Percentiles rank a stretch among this genome's conserved stretches.
Evolutionary conservation across 2,888 invertebrate genomes (phyloP).

Genomic region (Drosophila subsilvestris): DNA sequence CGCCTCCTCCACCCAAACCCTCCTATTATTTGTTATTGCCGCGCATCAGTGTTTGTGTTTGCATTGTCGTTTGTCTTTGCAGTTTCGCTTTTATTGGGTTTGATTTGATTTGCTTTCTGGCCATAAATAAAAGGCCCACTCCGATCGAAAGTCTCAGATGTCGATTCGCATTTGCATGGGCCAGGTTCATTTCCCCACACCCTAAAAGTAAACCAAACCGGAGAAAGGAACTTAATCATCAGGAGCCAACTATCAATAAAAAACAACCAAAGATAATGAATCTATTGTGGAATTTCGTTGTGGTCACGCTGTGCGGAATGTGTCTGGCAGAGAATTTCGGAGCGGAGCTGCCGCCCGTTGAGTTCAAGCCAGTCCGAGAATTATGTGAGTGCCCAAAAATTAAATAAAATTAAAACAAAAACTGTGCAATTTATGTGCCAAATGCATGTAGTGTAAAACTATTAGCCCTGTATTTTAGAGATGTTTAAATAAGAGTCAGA

Average conservation of each 20-base stretch:
- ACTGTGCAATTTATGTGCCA: background rate
- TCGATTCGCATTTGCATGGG: constrained; percentile 61
- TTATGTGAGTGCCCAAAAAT: constrained; percentile 61
- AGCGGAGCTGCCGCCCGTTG: constrained; percentile 38
- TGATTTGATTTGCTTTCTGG: constrained; percentile 53
- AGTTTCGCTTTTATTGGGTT: constrained; percentile 51
- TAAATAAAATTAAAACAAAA: background rate
- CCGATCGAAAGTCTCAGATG: constrained; percentile 59
- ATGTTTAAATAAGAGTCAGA: background rate
- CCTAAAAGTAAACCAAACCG: constrained; percentile 2
- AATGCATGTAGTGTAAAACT: background rate
- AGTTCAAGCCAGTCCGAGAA: constrained; percentile 63
- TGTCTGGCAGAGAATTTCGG: constrained; percentile 37
- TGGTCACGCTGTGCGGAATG: constrained; percentile 34
- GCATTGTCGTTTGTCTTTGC: constrained; percentile 30
- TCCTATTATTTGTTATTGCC: constrained; percentile 53
- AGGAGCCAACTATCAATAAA: background rate
- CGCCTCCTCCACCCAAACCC: constrained; percentile 28
- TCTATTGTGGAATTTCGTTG: constrained; percentile 28
- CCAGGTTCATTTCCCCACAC: constrained; percentile 23
- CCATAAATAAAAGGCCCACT: constrained; percentile 70
- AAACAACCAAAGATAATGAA: constrained; percentile 40
- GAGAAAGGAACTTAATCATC: constrained; percentile 34
- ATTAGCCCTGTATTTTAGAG: background rate
- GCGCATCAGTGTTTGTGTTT: constrained; percentile 38